Base-by-base conservation (phyloP, 2,113 vertebrate species). In the rabbit (Oryctolagus cuniculus) region DNA sequence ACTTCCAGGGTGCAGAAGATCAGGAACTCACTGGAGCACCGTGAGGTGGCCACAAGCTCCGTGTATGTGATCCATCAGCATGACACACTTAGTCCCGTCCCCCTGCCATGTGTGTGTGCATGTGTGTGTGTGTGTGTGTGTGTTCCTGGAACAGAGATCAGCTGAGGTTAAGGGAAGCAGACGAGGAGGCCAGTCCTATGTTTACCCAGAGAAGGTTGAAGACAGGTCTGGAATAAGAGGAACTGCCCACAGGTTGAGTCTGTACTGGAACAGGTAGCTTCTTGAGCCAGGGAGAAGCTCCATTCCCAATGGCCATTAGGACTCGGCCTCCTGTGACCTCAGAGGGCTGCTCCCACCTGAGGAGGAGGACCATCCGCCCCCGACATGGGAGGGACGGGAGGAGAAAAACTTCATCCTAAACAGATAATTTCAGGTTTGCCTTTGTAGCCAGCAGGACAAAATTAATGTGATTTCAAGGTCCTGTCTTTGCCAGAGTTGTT, bases 1-100 rank as follows among this genome's bases (percentile, higher is more conserved):
- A 83, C 85, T 1, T 17, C 10, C 31, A 95, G 86, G 78, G 88
- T 51, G 82, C 89, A 94, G 87, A 69, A 24, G 9, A 61, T 24
- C 87, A 66, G 70, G 58, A 79, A 83, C 89, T 87, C 87, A 0
- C 5, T 82, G 79, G 69, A 92, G 53, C 11, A 58, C 70, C 15
- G 64, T 0, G 58, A 53, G 24, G 92, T 51, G 77, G 93, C 91
- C 94, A 93, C 64, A 17, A 95, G 89, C 82, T 90, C 51, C 0
- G 90, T 90, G 75, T 90, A 70, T 0, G 34, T 81, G 82, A 44
- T 44, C 44, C 44, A 44, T 44, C 44, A 6, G 44, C 44, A 44
- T 44, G 44, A 44, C 44, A 44, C 44, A 6, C 44, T 6, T 44
- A 6, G 44, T 44, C 44, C 44, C 44, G 44, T 44, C 44, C 44